These are phyloP conservation scores for Crossaster papposus DNA, from an alignment of 53 echinoderm and acorn worm genomes.

Conservation along the genomic window DNA sequence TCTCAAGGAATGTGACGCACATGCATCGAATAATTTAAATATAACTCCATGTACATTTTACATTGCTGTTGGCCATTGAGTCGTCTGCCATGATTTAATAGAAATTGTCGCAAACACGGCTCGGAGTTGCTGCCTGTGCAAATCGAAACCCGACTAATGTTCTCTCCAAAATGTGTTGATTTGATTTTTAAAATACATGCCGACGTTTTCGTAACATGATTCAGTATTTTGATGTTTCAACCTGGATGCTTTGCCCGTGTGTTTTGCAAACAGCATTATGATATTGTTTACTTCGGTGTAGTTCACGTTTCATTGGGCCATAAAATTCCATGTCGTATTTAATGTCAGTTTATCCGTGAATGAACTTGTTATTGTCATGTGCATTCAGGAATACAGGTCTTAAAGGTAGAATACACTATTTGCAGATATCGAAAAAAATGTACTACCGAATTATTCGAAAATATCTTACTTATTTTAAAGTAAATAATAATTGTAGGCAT, in stretches of 20 bases:
- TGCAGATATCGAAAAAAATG: too few relatives aligned
- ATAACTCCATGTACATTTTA: not conserved
- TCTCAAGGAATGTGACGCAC: too few relatives aligned
- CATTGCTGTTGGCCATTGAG: not conserved
- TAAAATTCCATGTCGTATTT: too few relatives aligned
- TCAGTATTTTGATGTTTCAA: not conserved
- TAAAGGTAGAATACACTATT: too few relatives aligned
- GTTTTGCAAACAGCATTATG: too few relatives aligned
- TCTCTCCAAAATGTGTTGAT: not conserved
- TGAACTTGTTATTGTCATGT: not conserved
- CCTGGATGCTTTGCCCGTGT: not conserved
- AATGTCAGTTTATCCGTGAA: not conserved
- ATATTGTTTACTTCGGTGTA: too few relatives aligned
- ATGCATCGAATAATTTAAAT: too few relatives aligned
- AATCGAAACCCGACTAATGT: not conserved
- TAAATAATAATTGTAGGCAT: too few relatives aligned
- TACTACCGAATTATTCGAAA: too few relatives aligned
- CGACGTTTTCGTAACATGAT: not conserved
- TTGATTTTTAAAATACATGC: not conserved
- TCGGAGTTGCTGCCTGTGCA: not conserved
- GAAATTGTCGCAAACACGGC: not conserved
- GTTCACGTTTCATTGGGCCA: too few relatives aligned
- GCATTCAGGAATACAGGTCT: not conserved
- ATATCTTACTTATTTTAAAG: too few relatives aligned
- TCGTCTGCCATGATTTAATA: not conserved